Evolutionary conservation across 2,888 invertebrate species (phyloP).

Genomic region (Rhagium mordax): DNA sequence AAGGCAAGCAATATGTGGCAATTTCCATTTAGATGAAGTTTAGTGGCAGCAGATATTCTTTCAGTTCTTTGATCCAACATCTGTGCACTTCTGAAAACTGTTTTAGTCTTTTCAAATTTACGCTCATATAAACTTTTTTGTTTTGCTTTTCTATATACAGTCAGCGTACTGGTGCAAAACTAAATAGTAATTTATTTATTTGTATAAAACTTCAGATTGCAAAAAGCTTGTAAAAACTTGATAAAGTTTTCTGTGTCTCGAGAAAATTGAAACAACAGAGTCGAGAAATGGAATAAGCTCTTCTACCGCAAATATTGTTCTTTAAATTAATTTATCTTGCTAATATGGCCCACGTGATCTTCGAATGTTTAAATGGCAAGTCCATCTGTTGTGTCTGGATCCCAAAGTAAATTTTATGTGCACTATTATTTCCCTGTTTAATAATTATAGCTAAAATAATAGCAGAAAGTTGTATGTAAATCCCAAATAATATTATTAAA

Average conservation of each 20-base stretch:
- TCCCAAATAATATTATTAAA: too few relatives aligned
- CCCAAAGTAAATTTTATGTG: too few relatives aligned
- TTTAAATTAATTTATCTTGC: not conserved
- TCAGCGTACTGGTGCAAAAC: not conserved
- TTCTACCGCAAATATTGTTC: not conserved
- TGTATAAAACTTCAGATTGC: conserved; percentile 1
- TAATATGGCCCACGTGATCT: not conserved
- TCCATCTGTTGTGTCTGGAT: too few relatives aligned
- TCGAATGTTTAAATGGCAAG: not conserved
- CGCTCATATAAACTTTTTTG: conserved; percentile 47
- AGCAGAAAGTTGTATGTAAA: too few relatives aligned
- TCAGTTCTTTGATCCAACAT: conserved; percentile 58
- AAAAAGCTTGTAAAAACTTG: conserved; percentile 8
- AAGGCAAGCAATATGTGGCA: conserved; percentile 59
- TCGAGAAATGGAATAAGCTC: not conserved
- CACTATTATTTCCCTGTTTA: too few relatives aligned
- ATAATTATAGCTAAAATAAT: too few relatives aligned
- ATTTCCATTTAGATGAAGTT: conserved; percentile 65
- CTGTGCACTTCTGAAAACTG: conserved; percentile 58
- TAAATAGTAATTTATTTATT: conserved; percentile 21
- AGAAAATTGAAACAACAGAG: not conserved
- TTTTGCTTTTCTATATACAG: not conserved
- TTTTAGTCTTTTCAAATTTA: conserved; percentile 50
- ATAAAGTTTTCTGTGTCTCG: conserved; percentile 1
- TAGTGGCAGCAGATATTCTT: conserved; percentile 57